A percentile compares a stretch with the other conserved stretches of the same genome.
Conservation (phyloP, 2,113 vertebrate species). For the Indri indri region DNA sequence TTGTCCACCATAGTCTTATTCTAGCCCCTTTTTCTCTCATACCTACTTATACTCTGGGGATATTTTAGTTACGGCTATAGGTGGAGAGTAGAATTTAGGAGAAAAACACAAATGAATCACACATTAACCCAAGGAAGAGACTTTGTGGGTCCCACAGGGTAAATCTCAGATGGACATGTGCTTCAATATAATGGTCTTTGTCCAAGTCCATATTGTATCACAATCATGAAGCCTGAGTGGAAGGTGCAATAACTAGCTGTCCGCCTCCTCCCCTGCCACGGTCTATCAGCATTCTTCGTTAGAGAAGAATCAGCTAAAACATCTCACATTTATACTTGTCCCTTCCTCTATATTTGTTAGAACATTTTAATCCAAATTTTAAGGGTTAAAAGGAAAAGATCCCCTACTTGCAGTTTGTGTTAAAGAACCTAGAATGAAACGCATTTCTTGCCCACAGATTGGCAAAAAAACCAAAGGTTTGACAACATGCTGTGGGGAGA, state of each 20-base stretch:
- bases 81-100: background rate
- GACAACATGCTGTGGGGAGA: background rate
- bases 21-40: background rate
- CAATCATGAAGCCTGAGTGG: accelerated
- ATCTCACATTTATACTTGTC: background rate
- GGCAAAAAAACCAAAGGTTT: background rate
- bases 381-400: constrained; percentile 36
- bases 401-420: background rate
- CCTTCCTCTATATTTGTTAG: background rate
- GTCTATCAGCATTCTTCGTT: background rate
- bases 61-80: background rate
- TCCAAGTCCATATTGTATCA: accelerated
- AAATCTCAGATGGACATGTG: background rate
- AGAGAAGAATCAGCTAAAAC: background rate
- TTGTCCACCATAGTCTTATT: background rate
- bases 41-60: background rate
- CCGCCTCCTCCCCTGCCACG: background rate
- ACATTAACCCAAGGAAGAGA: background rate
- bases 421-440: background rate
- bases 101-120: background rate
- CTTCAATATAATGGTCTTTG: accelerated
- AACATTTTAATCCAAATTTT: background rate
- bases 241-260: accelerated
- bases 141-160: background rate
- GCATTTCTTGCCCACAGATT: background rate